Percentiles rank a stretch among this genome's conserved stretches.
Conservation (phyloP, 1,140 invertebrate genomes). For the Drosophila sproati region DNA sequence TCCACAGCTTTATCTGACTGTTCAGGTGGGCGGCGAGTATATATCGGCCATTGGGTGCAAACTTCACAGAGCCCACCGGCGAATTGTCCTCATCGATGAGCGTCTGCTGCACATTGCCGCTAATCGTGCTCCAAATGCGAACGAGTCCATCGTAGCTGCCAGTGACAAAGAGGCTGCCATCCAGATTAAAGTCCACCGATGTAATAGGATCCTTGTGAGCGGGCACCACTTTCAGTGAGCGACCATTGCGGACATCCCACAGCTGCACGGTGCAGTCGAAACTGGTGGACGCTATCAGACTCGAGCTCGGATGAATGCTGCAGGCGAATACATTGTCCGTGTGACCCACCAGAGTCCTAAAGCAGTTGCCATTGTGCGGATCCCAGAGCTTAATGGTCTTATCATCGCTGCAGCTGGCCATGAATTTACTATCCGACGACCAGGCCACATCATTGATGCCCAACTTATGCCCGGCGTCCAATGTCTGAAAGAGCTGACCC, state of each 20-base stretch:
- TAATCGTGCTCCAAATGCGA: constrained; percentile 60
- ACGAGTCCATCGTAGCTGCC: constrained; percentile 64
- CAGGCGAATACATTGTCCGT: constrained; percentile 47
- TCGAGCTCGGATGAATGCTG: constrained; percentile 53
- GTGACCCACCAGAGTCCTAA: constrained; percentile 31
- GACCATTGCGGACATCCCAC: constrained; percentile 60
- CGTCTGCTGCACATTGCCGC: constrained; percentile 45
- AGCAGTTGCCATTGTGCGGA: constrained; percentile 15
- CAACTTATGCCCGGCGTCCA: constrained; percentile 36
- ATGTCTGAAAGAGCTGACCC: neutral
- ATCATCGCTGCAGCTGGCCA: constrained; percentile 63
- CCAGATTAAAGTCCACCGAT: constrained; percentile 59
- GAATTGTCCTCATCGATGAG: constrained; percentile 61
- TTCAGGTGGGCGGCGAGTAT: constrained; percentile 57
- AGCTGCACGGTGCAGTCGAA: constrained; percentile 52
- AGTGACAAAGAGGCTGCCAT: constrained; percentile 57
- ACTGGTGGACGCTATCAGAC: constrained; percentile 52
- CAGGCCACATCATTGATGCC: constrained; percentile 65
- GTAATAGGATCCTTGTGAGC: constrained; percentile 61
- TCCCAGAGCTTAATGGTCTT: constrained; percentile 50
- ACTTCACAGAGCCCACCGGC: constrained; percentile 61
- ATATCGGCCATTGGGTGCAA: constrained; percentile 65
- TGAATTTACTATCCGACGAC: constrained; percentile 19
- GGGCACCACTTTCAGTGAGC: constrained; percentile 27
- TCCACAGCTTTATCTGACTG: constrained; percentile 62